Conservation (phyloP, 2,113 vertebrate genomes). For the Etheostoma cragini region DNA sequence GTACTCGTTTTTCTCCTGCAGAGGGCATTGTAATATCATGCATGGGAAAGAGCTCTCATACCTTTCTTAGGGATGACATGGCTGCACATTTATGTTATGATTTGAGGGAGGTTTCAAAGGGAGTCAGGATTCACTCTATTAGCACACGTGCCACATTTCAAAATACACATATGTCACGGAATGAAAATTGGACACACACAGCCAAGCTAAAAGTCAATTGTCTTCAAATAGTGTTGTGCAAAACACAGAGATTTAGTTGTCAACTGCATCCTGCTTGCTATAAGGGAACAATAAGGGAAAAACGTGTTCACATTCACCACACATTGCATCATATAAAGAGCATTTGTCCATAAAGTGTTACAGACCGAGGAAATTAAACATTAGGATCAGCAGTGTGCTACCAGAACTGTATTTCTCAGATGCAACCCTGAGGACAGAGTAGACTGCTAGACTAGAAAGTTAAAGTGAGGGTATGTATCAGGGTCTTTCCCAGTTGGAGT, state of each 20-base stretch:
- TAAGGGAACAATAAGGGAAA: not conserved
- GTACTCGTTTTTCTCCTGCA: constrained; percentile 48
- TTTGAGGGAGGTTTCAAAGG: not conserved
- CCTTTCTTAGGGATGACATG: not conserved
- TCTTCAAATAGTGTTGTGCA: not conserved
- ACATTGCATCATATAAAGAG: no score
- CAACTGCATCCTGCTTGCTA: not conserved
- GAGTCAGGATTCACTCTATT: not conserved
- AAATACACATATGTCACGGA: not conserved
- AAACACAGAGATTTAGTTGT: not conserved
- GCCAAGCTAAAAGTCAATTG: not conserved
- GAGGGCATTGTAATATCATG: constrained; percentile 60
- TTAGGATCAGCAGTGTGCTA: no score
- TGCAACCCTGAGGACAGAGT: no score
- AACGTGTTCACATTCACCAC: no score
- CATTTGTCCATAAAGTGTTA: no score
- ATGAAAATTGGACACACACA: not conserved
- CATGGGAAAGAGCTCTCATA: not conserved
- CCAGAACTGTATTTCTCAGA: no score
- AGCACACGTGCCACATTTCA: not conserved
- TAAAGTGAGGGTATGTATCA: no score
- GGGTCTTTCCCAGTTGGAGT: no score
- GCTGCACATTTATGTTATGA: not conserved
- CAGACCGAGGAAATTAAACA: no score
- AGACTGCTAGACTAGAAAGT: no score